phyloP scores from a whole-genome alignment of 2,113 vertebrate species.

The Malurus alboscapulatus region DNA sequence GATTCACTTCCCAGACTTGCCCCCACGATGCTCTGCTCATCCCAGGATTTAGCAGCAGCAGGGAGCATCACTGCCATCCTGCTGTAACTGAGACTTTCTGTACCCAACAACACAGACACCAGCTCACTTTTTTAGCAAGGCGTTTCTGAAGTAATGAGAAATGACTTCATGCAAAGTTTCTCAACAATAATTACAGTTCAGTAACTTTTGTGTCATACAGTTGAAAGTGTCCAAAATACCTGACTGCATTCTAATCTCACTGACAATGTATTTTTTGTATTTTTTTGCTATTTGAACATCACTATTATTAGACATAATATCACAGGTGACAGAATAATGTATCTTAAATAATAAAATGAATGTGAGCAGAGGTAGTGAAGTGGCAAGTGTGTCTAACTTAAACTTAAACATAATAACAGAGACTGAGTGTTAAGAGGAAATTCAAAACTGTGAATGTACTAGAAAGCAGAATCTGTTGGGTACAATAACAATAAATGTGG shows the following conservation, averaged over 20 bases:
- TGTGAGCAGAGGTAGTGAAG: not conserved
- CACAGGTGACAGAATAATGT: not conserved
- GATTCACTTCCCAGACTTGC: not conserved
- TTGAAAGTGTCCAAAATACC: not conserved
- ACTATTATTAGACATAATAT: not conserved
- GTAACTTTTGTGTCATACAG: not conserved
- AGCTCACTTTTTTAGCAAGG: not conserved
- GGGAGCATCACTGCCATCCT: not conserved
- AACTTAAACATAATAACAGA: not conserved
- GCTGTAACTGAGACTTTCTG: not conserved
- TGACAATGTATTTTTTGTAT: not conserved
- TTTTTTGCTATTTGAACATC: not conserved
- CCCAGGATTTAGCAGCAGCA: not conserved
- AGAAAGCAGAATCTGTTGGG: slow-evolving; percentile 38
- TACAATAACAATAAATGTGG: slow-evolving; percentile 7
- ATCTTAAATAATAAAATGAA: not conserved
- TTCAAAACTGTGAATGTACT: not conserved
- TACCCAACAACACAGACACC: accelerated
- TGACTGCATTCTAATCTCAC: not conserved
- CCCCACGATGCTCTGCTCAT: not conserved
- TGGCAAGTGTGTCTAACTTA: not conserved
- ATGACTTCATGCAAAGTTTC: not conserved
- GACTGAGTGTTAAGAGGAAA: not conserved
- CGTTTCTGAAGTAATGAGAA: not conserved
- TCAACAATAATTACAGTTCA: not conserved